phyloP scores from a whole-genome alignment of 2,888 invertebrate genomes.

The Junonia oenone region DNA sequence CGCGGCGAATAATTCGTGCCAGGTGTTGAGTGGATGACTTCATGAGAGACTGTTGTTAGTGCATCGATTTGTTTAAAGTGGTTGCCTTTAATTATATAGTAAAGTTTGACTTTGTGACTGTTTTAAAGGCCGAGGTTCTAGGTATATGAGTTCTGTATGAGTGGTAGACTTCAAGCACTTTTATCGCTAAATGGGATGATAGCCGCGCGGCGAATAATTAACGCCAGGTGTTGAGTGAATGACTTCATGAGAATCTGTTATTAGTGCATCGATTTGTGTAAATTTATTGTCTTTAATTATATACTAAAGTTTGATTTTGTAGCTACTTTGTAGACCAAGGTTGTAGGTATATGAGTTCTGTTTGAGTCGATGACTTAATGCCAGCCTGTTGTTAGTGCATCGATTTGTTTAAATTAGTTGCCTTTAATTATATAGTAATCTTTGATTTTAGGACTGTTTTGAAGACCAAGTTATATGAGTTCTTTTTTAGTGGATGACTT shows the following conservation, averaged over 20 bases:
- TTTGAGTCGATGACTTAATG: conserved; percentile 12
- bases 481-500: too few relatives aligned
- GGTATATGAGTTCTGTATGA: too few relatives aligned
- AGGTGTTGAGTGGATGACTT: conserved; percentile 15
- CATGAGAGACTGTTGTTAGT: conserved; percentile 9
- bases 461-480: too few relatives aligned
- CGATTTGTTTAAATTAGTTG: conserved; percentile 2
- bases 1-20: conserved; percentile 12
- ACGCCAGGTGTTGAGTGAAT: too few relatives aligned
- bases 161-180: too few relatives aligned
- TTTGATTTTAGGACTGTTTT: too few relatives aligned
- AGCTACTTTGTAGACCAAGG: background rate
- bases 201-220: too few relatives aligned
- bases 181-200: too few relatives aligned
- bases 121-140: too few relatives aligned
- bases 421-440: background rate
- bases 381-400: conserved; percentile 10
- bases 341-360: too few relatives aligned
- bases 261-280: conserved; percentile 7
- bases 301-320: background rate
- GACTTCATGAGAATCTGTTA: conserved; percentile 6
- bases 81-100: background rate
- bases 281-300: background rate
- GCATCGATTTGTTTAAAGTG: conserved; percentile 1
- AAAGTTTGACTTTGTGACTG: background rate